Conservation (phyloP, 2,113 vertebrate genomes). For the Sturnira hondurensis region DNA sequence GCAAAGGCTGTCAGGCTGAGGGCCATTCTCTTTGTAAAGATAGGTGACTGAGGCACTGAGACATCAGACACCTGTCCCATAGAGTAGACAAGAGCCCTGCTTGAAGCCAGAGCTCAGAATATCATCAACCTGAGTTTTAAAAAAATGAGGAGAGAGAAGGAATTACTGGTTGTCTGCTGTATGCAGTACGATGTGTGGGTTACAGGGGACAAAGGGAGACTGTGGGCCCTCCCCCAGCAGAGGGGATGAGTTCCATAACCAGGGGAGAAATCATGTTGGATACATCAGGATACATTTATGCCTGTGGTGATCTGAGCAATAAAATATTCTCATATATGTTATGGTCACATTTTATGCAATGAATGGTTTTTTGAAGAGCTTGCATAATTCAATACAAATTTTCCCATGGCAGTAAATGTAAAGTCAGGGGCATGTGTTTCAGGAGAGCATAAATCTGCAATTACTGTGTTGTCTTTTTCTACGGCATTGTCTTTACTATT, state of each 20-base stretch:
- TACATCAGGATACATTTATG: background rate
- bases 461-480: background rate
- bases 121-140: background rate
- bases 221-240: too few relatives aligned
- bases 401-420: conserved; percentile 27
- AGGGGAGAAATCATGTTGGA: background rate
- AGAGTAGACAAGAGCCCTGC: background rate
- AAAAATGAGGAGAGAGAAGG: background rate
- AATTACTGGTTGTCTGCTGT: background rate
- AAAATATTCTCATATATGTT: background rate
- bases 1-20: background rate
- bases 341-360: conserved; percentile 21
- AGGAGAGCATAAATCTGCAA: conserved; percentile 40
- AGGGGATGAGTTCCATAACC: background rate
- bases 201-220: background rate
- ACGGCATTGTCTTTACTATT: conserved; percentile 30
- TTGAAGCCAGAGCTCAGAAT: background rate
- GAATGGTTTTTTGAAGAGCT: conserved; percentile 21
- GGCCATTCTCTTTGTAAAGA: background rate
- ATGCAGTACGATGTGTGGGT: background rate
- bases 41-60: background rate
- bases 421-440: background rate
- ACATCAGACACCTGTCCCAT: background rate
- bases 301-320: background rate
- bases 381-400: conserved; percentile 37